Evolutionary conservation across 2,888 invertebrate species (phyloP).

Genomic region (Netelia inedita): DNA sequence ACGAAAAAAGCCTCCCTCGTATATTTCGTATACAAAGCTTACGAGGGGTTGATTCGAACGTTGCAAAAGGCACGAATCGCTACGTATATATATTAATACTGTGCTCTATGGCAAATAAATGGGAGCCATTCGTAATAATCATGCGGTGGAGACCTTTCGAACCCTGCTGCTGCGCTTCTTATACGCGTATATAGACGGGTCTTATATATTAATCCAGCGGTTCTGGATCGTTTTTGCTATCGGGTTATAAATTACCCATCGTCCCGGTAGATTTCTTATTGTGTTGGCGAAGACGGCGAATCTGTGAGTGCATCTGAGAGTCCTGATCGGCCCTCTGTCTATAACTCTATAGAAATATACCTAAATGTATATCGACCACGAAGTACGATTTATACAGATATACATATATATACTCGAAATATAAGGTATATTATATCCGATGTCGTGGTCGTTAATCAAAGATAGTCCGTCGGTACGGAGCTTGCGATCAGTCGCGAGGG

Average conservation of each 20-base stretch:
- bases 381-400: background rate
- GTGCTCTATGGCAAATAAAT: slow-evolving; percentile 76
- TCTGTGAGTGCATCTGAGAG: slow-evolving; percentile 82
- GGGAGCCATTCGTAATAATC: slow-evolving; percentile 79
- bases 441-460: slow-evolving; percentile 72
- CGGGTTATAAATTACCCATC: slow-evolving; percentile 83
- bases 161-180: slow-evolving; percentile 67
- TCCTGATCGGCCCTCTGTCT: slow-evolving; percentile 78
- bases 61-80: slow-evolving; percentile 24
- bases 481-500: slow-evolving; percentile 60
- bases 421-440: slow-evolving; percentile 63
- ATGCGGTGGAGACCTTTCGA: slow-evolving; percentile 75
- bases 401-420: slow-evolving; percentile 18
- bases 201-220: slow-evolving; percentile 6
- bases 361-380: slow-evolving; percentile 24
- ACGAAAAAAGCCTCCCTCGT: slow-evolving; percentile 3
- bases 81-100: background rate
- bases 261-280: slow-evolving; percentile 82
- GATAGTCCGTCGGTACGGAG: slow-evolving; percentile 63
- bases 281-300: slow-evolving; percentile 76
- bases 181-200: slow-evolving; percentile 44
- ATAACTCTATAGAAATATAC: slow-evolving; percentile 42
- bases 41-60: slow-evolving; percentile 16
- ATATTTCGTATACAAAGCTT: background rate
- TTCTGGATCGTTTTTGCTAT: slow-evolving; percentile 80